Percentiles rank a stretch among this genome's conserved stretches.
These are phyloP conservation scores for Sebastes schlegelii DNA, from an alignment of 2,113 vertebrate species.

Conservation along the genomic window DNA sequence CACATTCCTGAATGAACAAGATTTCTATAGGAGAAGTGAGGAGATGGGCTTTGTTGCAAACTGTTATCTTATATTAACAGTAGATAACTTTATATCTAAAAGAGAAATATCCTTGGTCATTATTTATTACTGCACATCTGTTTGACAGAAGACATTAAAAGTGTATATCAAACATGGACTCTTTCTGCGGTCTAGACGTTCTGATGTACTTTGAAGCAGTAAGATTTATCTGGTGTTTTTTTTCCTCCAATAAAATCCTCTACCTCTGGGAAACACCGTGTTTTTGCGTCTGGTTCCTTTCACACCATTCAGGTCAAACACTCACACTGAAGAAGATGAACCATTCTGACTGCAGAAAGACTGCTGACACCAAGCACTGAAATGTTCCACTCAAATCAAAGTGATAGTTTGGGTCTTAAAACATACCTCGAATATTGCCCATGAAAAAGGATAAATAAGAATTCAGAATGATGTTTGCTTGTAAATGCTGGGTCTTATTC, in stretches of 20 bases:
- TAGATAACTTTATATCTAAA: slow-evolving; percentile 95
- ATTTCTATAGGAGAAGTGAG: slow-evolving; percentile 86
- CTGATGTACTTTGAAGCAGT: slow-evolving; percentile 92
- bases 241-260: slow-evolving; percentile 91
- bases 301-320: slow-evolving; percentile 6
- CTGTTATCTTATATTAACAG: slow-evolving; percentile 85
- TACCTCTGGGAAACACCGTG: slow-evolving; percentile 84
- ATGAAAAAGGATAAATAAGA: neutral
- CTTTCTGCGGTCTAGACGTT: slow-evolving; percentile 85
- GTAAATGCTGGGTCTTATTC: neutral
- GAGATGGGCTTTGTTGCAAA: slow-evolving; percentile 90
- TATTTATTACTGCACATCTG: slow-evolving; percentile 95
- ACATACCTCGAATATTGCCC: neutral
- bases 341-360: neutral
- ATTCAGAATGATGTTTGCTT: neutral
- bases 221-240: slow-evolving; percentile 88
- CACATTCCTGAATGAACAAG: slow-evolving; percentile 89
- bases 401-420: neutral
- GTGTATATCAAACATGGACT: slow-evolving; percentile 86
- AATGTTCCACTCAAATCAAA: slow-evolving; percentile 4
- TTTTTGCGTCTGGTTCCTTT: slow-evolving; percentile 31
- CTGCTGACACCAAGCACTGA: neutral
- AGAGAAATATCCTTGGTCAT: slow-evolving; percentile 88
- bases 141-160: slow-evolving; percentile 86
- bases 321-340: slow-evolving; percentile 2